Percentiles rank a stretch among this genome's conserved stretches.
These are phyloP conservation scores for Sepiola atlantica DNA, from an alignment of 2,888 invertebrate genomes.

Conservation along the genomic window DNA sequence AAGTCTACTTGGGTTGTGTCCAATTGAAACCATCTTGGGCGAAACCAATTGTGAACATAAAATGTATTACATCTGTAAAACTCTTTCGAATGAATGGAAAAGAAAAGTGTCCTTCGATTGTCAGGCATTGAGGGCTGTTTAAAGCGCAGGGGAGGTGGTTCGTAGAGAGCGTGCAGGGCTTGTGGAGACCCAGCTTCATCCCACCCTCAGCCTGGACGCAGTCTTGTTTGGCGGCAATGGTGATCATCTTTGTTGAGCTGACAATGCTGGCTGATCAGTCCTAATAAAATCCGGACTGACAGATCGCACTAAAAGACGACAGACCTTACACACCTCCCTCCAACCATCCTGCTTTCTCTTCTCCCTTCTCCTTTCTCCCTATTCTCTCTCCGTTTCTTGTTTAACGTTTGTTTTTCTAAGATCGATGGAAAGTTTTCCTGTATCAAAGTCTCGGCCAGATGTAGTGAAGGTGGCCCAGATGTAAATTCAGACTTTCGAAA, in stretches of 20 bases:
- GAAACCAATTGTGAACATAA: background rate
- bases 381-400: background rate
- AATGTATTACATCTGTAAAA: slow-evolving; percentile 32
- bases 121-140: background rate
- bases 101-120: background rate
- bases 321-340: background rate
- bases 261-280: background rate
- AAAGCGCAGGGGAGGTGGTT: no score
- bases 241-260: slow-evolving; percentile 32
- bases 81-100: background rate
- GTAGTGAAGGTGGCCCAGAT: background rate
- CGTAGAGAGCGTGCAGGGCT: background rate
- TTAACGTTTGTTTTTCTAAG: background rate
- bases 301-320: background rate
- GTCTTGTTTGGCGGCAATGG: background rate
- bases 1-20: background rate
- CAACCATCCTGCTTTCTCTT: background rate
- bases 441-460: background rate
- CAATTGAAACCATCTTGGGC: background rate
- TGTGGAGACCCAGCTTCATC: background rate
- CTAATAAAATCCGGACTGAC: slow-evolving; percentile 9
- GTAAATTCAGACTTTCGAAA: background rate
- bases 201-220: background rate
- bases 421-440: background rate
- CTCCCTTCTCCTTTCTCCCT: background rate